phyloP scores from a whole-genome alignment of 1,140 invertebrate genomes.

The Drosophila ogumai region DNA sequence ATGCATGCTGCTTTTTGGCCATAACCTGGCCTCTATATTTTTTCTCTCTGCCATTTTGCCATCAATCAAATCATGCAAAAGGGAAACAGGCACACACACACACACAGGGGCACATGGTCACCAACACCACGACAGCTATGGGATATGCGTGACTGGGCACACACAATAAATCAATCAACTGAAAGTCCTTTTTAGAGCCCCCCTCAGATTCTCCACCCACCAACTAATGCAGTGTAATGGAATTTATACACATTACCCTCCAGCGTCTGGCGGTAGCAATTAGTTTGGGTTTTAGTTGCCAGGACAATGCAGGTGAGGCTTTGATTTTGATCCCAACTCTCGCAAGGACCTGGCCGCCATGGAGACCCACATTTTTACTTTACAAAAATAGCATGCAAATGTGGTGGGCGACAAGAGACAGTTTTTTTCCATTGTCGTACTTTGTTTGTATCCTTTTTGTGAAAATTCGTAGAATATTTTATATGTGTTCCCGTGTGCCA shows the following conservation, averaged over 20 bases:
- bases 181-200: conserved; percentile 7
- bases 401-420: background rate
- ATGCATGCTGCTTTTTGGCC: background rate
- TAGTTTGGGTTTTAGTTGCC: conserved; percentile 14
- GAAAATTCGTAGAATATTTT: background rate
- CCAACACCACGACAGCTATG: conserved; percentile 29
- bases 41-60: conserved; percentile 19
- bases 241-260: conserved; percentile 14
- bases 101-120: conserved; percentile 7
- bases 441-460: conserved; percentile 16
- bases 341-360: conserved; percentile 5
- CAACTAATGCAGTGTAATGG: conserved; percentile 42
- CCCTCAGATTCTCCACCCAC: conserved; percentile 5
- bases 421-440: conserved; percentile 9
- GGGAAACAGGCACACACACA: background rate
- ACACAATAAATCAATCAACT: conserved; percentile 57
- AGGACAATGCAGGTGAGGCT: conserved; percentile 17
- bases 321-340: background rate
- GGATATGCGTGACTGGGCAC: conserved; percentile 39
- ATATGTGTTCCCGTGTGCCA: background rate
- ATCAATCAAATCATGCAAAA: conserved; percentile 49
- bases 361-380: background rate
- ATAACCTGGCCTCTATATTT: conserved; percentile 1
- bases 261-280: background rate
- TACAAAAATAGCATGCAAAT: conserved; percentile 16